Conservation (phyloP, 2,113 vertebrate species). For the Periophthalmodon schlosseri region DNA sequence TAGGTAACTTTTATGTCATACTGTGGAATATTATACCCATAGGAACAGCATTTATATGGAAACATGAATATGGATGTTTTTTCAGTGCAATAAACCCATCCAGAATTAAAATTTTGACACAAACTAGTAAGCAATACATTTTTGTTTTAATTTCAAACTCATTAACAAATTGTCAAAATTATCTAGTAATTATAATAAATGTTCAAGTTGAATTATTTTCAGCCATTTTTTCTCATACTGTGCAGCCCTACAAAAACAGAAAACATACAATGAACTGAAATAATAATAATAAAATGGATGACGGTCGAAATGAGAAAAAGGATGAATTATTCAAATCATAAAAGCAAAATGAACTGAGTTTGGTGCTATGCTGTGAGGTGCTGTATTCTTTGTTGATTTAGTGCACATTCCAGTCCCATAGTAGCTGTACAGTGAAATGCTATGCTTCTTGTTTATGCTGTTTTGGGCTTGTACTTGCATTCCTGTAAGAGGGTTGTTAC, state of each 20-base stretch:
- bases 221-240: neutral
- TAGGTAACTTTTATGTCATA: too few relatives aligned
- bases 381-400: neutral
- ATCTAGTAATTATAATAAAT: neutral
- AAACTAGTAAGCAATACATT: too few relatives aligned
- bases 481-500: neutral
- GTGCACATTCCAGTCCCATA: neutral
- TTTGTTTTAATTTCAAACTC: too few relatives aligned
- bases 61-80: too few relatives aligned
- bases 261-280: neutral
- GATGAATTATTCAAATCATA: neutral
- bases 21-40: too few relatives aligned
- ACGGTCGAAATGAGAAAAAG: neutral
- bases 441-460: neutral
- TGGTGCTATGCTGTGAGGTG: neutral
- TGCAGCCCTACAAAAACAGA: neutral
- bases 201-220: neutral
- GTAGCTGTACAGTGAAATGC: neutral
- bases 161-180: too few relatives aligned
- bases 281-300: neutral
- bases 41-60: too few relatives aligned
- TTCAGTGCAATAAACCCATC: too few relatives aligned
- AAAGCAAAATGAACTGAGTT: neutral
- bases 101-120: too few relatives aligned
- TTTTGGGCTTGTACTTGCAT: neutral